A percentile compares a stretch with the other conserved stretches of the same genome.
phyloP scores from a whole-genome alignment of 2,888 invertebrate species.

The Xestia rhomboidea region DNA sequence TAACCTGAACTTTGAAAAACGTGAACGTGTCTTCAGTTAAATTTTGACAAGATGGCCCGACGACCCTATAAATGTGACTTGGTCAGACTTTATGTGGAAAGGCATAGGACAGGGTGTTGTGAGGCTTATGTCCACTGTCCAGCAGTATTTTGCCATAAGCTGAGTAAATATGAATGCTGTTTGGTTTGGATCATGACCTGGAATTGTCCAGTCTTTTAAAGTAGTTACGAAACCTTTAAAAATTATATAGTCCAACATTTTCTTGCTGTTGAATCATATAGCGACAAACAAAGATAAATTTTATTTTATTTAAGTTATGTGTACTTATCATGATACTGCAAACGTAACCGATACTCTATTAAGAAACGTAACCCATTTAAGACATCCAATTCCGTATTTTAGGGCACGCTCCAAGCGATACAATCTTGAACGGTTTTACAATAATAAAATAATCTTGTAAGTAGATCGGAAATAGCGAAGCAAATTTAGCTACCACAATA shows the following conservation, averaged over 20 bases:
- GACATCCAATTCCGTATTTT: slow-evolving; percentile 57
- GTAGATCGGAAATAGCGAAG: slow-evolving; percentile 88
- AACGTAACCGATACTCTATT: slow-evolving; percentile 12
- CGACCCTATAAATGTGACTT: too few species aligned
- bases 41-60: too few species aligned
- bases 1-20: background rate
- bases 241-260: background rate
- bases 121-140: background rate
- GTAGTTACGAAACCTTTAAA: background rate
- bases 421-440: slow-evolving; percentile 79
- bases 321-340: background rate
- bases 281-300: background rate
- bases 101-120: background rate
- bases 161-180: background rate
- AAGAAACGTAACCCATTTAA: slow-evolving; percentile 51
- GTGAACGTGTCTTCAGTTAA: background rate
- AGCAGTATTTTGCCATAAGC: background rate
- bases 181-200: background rate
- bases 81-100: too few species aligned
- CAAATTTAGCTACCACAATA: slow-evolving; percentile 90
- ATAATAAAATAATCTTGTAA: slow-evolving; percentile 87
- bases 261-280: background rate
- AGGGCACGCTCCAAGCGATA: slow-evolving; percentile 70
- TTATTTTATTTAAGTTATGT: background rate
- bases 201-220: background rate